Conservation (phyloP, 1,140 invertebrate genomes). For the Drosophila insularis region DNA sequence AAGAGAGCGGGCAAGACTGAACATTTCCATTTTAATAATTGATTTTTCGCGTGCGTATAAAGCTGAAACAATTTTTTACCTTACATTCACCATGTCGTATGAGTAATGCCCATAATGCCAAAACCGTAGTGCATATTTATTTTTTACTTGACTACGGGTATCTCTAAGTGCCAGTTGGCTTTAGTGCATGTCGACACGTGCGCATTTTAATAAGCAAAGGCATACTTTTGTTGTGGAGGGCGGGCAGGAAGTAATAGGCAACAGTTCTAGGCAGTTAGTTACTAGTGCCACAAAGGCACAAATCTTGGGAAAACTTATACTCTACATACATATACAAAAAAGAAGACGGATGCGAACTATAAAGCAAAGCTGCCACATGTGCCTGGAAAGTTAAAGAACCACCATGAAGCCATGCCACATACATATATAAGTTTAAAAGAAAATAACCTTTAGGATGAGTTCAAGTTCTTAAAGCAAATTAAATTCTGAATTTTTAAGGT, state of each 20-base stretch:
- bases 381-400: neutral
- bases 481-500: neutral
- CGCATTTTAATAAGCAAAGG: constrained; percentile 66
- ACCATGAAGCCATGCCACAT: neutral
- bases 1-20: neutral
- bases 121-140: constrained; percentile 49
- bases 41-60: constrained; percentile 74
- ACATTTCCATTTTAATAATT: constrained; percentile 79
- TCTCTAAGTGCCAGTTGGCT: constrained; percentile 69
- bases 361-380: constrained; percentile 26
- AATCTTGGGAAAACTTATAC: constrained; percentile 53
- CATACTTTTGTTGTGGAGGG: constrained; percentile 1
- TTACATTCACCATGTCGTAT: constrained; percentile 41
- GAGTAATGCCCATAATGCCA: constrained; percentile 46
- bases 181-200: constrained; percentile 71
- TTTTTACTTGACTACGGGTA: constrained; percentile 46
- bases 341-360: neutral
- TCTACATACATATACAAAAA: neutral
- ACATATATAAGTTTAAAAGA: neutral
- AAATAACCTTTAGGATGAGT: neutral
- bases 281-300: constrained; percentile 28
- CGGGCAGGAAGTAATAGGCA: constrained; percentile 1
- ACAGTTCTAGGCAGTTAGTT: constrained; percentile 25
- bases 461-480: neutral
- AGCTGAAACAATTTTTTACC: constrained; percentile 33